Conservation (phyloP, 2,113 vertebrate species). For the Notechis scutatus region DNA sequence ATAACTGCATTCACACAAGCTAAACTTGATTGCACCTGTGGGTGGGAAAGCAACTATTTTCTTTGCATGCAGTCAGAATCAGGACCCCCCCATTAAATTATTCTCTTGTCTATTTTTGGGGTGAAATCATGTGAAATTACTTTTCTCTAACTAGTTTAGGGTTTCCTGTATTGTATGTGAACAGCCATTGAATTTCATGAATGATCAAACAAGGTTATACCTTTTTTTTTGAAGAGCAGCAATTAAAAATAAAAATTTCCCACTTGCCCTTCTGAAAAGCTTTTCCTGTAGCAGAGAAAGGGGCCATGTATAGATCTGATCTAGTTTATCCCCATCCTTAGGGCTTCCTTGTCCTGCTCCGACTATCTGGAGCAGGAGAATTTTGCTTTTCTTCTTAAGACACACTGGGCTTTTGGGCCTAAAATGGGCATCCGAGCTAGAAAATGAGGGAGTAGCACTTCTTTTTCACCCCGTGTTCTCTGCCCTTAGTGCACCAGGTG, state of each 20-base stretch:
- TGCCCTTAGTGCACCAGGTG: neutral
- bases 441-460: neutral
- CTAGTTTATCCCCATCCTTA: neutral
- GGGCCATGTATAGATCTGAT: neutral
- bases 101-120: neutral
- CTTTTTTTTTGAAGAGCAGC: neutral
- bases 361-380: neutral
- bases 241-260: neutral
- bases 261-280: neutral
- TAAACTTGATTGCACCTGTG: neutral
- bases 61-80: neutral
- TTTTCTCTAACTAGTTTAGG: neutral
- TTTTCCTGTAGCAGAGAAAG: neutral
- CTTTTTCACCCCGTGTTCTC: constrained; percentile 3
- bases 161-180: neutral
- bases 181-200: neutral
- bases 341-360: neutral
- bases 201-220: neutral
- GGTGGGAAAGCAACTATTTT: neutral
- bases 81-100: neutral
- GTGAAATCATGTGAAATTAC: neutral
- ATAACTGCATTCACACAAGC: neutral
- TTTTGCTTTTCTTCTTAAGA: neutral
- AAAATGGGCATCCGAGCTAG: neutral
- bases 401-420: neutral